Evolutionary conservation across 2,113 vertebrate species (phyloP).

Genomic region (Perca schrenkii): DNA sequence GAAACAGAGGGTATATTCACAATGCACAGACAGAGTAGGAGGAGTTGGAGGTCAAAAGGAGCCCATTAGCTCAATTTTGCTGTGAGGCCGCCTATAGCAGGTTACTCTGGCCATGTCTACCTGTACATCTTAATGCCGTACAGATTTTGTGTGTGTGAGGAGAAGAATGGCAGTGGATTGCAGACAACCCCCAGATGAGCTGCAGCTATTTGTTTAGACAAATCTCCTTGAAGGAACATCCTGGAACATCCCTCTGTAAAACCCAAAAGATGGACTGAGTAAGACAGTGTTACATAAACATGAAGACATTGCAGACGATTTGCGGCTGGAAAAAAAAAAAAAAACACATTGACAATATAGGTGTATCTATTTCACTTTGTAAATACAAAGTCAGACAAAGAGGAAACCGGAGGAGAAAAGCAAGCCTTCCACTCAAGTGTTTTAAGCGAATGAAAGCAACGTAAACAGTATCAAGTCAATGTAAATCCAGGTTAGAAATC

Average conservation of each 20-base stretch:
- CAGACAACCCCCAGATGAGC: slow-evolving; percentile 40
- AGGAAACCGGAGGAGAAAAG: slow-evolving; percentile 18
- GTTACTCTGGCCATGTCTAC: slow-evolving; percentile 8
- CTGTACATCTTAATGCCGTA: background rate
- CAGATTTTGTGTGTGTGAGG: slow-evolving; percentile 19
- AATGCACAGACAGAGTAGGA: slow-evolving; percentile 10
- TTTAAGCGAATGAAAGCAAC: slow-evolving; percentile 19
- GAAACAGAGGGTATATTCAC: slow-evolving; percentile 38
- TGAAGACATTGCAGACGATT: slow-evolving; percentile 33
- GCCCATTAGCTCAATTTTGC: slow-evolving; percentile 34
- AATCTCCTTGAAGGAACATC: slow-evolving; percentile 27
- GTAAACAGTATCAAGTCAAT: slow-evolving; percentile 33
- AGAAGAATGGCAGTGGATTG: slow-evolving; percentile 5
- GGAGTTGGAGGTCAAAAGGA: slow-evolving; percentile 2
- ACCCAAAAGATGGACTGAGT: slow-evolving; percentile 17
- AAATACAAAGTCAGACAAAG: slow-evolving; percentile 31
- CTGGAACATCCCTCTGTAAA: slow-evolving; percentile 42
- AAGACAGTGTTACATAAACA: slow-evolving; percentile 32
- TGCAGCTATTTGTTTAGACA: slow-evolving; percentile 59
- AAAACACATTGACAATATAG: slow-evolving; percentile 12
- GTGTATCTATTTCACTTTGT: slow-evolving; percentile 48
- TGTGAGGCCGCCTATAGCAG: slow-evolving; percentile 9
- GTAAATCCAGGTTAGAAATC: slow-evolving; percentile 34
- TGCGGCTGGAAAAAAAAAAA: slow-evolving; percentile 19
- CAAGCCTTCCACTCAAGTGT: slow-evolving; percentile 12